phyloP scores from a whole-genome alignment of 1,140 invertebrate species.

The Mamestra configurata region DNA sequence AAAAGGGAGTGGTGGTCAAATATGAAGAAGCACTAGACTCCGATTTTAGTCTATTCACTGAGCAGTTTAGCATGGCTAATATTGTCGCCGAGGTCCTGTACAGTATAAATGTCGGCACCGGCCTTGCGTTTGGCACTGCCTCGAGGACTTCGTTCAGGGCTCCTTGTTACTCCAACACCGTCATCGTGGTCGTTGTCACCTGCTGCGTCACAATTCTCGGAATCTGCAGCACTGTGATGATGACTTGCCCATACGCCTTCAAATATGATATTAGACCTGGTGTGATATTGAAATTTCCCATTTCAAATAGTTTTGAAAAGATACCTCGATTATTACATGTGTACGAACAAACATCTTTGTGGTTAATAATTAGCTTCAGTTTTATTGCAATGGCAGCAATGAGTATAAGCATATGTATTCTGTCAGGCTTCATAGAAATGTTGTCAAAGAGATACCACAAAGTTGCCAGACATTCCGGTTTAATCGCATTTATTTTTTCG shows the following conservation, averaged over 20 bases:
- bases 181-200: constrained; percentile 66
- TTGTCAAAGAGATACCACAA: constrained; percentile 55
- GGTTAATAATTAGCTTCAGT: constrained; percentile 67
- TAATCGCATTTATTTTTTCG: constrained; percentile 59
- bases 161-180: constrained; percentile 73
- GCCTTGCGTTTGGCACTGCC: constrained; percentile 67
- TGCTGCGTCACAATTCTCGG: constrained; percentile 58
- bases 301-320: constrained; percentile 73
- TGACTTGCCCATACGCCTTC: constrained; percentile 75
- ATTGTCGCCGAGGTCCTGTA: constrained; percentile 64
- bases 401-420: constrained; percentile 60
- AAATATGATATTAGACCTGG: constrained; percentile 59
- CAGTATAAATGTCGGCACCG: constrained; percentile 70
- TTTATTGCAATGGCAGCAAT: constrained; percentile 63
- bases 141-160: constrained; percentile 70
- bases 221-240: constrained; percentile 67
- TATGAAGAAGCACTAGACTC: constrained; percentile 72
- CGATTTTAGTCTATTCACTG: constrained; percentile 63
- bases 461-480: constrained; percentile 69
- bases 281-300: constrained; percentile 57
- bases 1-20: constrained; percentile 73
- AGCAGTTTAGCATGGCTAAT: constrained; percentile 61
- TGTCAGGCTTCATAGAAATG: constrained; percentile 68
- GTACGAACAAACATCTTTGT: constrained; percentile 66
- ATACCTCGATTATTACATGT: constrained; percentile 69